Percentiles rank a stretch among this genome's conserved stretches.
These are phyloP conservation scores for Sepiola atlantica DNA, from an alignment of 2,888 invertebrate species.

Conservation along the genomic window DNA sequence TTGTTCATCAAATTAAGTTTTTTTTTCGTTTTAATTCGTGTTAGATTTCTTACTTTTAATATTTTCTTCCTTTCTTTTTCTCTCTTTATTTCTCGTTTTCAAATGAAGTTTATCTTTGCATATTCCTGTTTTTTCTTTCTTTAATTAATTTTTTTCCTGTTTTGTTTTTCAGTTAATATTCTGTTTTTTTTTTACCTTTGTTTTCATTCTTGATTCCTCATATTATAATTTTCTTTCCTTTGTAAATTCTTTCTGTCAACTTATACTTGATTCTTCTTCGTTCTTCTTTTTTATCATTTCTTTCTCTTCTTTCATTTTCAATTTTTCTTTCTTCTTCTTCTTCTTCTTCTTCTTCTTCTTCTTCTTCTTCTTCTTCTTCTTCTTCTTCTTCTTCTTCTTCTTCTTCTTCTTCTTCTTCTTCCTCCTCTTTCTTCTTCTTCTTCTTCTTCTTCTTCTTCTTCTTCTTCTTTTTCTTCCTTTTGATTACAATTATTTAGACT, in stretches of 20 bases:
- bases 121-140: background rate
- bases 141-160: background rate
- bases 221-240: background rate
- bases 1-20: background rate
- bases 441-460: background rate
- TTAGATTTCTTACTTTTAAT: no score
- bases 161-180: accelerated
- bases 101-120: background rate
- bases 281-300: background rate
- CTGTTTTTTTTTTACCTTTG: background rate
- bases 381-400: background rate
- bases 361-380: no score
- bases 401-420: background rate
- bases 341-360: no score
- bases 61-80: no score
- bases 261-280: background rate
- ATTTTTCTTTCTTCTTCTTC: background rate
- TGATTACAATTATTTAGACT: no score
- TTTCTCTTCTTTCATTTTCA: background rate
- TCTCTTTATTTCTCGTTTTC: background rate
- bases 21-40: no score
- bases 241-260: background rate
- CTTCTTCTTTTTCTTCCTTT: background rate
- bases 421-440: background rate
- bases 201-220: background rate